Conservation (phyloP, 2,888 invertebrate genomes). For the Archaeoteleia sp. region DNA sequence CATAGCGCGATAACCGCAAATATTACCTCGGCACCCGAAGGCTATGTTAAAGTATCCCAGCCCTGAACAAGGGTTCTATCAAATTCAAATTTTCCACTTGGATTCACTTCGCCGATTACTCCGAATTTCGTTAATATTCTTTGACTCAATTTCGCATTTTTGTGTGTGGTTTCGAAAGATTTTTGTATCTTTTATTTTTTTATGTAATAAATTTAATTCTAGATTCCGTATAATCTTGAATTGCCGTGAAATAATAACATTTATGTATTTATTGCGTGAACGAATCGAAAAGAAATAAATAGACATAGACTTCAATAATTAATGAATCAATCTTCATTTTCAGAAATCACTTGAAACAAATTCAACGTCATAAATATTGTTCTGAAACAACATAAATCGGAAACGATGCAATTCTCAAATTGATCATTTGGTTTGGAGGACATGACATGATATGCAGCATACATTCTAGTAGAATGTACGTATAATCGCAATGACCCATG, state of each 20-base stretch:
- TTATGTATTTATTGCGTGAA: too few relatives aligned
- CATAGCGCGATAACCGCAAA: conserved; percentile 12
- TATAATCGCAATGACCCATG: conserved; percentile 3
- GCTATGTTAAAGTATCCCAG: neutral
- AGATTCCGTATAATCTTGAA: too few relatives aligned
- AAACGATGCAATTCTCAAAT: conserved; percentile 3
- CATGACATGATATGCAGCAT: conserved; percentile 12
- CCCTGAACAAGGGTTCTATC: conserved; percentile 2
- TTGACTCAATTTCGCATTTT: neutral
- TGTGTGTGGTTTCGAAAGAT: neutral
- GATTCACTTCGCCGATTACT: conserved; percentile 8
- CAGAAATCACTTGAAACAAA: neutral
- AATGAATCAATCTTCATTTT: neutral
- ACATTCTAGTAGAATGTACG: conserved; percentile 7
- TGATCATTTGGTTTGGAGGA: conserved; percentile 5
- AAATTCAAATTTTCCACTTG: conserved; percentile 22
- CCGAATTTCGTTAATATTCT: neutral
- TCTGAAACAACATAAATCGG: conserved; percentile 12
- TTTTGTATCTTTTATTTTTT: neutral
- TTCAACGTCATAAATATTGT: neutral
- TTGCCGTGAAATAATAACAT: too few relatives aligned
- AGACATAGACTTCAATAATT: too few relatives aligned
- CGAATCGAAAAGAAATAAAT: too few relatives aligned
- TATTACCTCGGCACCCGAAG: conserved; percentile 9
- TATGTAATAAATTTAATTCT: neutral